These are phyloP conservation scores for Propsilocerus akamusi DNA, from an alignment of 1,140 invertebrate species.

Conservation along the genomic window DNA sequence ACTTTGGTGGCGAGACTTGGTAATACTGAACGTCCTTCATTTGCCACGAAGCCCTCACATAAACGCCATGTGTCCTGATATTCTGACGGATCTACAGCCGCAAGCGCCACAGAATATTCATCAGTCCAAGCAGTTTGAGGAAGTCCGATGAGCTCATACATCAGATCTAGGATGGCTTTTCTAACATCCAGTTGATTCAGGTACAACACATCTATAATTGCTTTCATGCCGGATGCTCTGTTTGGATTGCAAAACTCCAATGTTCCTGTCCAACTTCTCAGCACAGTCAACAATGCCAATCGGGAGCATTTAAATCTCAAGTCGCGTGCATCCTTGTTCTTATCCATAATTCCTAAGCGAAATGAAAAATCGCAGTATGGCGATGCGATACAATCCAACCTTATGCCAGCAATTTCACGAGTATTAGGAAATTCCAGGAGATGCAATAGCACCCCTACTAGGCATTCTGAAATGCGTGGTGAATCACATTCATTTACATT, in stretches of 20 bases:
- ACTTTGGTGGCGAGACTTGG: conserved; percentile 64
- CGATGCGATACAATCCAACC: conserved; percentile 67
- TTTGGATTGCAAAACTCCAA: conserved; percentile 66
- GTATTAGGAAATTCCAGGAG: conserved; percentile 76
- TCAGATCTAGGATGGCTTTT: conserved; percentile 73
- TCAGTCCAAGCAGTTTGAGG: conserved; percentile 79
- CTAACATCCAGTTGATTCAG: conserved; percentile 74
- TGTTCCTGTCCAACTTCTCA: conserved; percentile 79
- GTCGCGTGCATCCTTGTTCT: conserved; percentile 57
- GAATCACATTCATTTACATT: conserved; percentile 65
- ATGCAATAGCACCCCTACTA: conserved; percentile 70
- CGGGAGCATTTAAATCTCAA: conserved; percentile 65
- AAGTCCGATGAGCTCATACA: conserved; percentile 76
- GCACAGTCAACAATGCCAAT: conserved; percentile 60
- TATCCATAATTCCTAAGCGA: conserved; percentile 35
- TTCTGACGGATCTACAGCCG: conserved; percentile 68
- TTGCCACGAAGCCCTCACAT: conserved; percentile 79
- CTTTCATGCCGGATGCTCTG: conserved; percentile 50
- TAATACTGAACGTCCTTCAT: conserved; percentile 65
- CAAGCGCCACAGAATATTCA: conserved; percentile 69
- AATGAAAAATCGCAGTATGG: conserved; percentile 86
- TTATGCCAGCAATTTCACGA: conserved; percentile 46
- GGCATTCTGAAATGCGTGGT: conserved; percentile 60
- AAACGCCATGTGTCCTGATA: conserved; percentile 67
- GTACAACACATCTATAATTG: conserved; percentile 73